Conservation (phyloP, 37 sponge, comb jelly and placozoan species). For the Petrosia ficiformis region DNA sequence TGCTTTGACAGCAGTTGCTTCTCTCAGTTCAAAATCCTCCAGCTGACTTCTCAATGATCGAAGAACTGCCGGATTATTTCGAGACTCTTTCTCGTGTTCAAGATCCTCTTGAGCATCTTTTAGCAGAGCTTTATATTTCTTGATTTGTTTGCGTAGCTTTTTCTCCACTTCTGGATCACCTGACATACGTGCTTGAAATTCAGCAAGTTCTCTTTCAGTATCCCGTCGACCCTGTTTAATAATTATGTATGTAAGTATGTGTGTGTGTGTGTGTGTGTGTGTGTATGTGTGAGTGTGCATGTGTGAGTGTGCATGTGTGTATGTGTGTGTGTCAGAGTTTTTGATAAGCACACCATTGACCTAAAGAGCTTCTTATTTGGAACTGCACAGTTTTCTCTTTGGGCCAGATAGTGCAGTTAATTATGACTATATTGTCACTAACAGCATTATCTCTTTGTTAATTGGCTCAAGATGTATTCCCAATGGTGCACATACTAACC, state of each 20-base stretch:
- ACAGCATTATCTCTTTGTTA: no score
- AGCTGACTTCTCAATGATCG: constrained; percentile 52
- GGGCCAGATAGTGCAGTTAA: no score
- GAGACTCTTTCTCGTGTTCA: constrained; percentile 48
- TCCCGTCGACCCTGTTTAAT: constrained; percentile 54
- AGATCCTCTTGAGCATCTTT: constrained; percentile 42
- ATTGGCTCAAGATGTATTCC: background rate
- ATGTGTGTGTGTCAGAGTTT: no score
- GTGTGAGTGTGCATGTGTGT: no score
- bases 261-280: background rate
- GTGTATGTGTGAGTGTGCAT: no score
- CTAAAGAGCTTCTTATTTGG: no score
- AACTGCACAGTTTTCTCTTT: no score
- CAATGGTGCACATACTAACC: background rate
- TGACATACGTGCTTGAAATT: constrained; percentile 50
- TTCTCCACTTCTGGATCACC: constrained; percentile 76
- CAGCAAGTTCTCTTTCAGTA: constrained; percentile 62
- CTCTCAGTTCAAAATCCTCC: constrained; percentile 58
- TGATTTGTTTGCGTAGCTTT: constrained; percentile 71
- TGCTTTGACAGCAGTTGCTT: constrained; percentile 31
- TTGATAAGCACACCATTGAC: no score
- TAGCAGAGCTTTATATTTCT: constrained; percentile 35
- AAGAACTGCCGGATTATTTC: constrained; percentile 32
- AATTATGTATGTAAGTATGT: background rate
- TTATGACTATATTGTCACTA: no score